Conservation (phyloP, 2,888 invertebrate species). For the Brachylomia viminalis region DNA sequence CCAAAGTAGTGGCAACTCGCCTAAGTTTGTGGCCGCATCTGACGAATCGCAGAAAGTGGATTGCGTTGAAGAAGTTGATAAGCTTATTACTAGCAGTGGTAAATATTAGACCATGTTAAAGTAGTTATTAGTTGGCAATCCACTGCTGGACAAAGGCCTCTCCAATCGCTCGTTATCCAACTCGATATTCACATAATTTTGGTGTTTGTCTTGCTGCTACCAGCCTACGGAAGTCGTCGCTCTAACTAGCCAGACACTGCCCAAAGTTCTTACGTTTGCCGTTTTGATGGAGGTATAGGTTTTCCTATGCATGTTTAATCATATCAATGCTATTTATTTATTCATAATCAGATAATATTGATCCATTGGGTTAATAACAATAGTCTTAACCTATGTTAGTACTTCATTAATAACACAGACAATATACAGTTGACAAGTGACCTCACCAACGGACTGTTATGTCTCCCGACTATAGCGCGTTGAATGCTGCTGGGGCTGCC, state of each 20-base stretch:
- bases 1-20: constrained; percentile 3
- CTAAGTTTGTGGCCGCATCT: constrained; percentile 52
- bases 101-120: constrained; percentile 14
- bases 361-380: too few species aligned
- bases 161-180: neutral
- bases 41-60: constrained; percentile 74
- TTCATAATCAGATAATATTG: too few species aligned
- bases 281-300: neutral
- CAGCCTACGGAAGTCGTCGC: neutral
- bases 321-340: neutral
- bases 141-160: too few species aligned
- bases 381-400: too few species aligned
- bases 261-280: too few species aligned
- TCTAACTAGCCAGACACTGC: neutral
- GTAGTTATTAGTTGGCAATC: neutral
- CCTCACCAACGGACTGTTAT: too few species aligned
- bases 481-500: too few species aligned
- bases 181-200: neutral
- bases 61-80: constrained; percentile 74
- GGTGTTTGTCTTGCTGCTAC: neutral
- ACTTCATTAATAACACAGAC: too few species aligned
- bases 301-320: neutral
- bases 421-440: too few species aligned
- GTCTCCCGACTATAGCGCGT: too few species aligned
- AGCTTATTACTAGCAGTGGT: constrained; percentile 20